phyloP scores from a whole-genome alignment of 2,797 vertebrate genomes.

The Graptemys geographica region DNA sequence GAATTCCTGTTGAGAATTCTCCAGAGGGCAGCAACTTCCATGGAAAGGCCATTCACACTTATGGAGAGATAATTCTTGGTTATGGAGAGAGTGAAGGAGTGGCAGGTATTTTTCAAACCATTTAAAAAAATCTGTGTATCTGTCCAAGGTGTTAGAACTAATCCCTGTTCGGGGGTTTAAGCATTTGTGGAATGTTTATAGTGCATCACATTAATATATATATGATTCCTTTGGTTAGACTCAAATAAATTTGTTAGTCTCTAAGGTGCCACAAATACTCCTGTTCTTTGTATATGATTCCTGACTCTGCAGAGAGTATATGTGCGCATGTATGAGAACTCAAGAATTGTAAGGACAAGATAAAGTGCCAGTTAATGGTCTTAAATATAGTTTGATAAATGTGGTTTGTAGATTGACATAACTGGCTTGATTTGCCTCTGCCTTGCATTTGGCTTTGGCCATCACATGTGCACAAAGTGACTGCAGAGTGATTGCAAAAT shows the following conservation, averaged over 20 bases:
- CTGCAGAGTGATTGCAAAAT: neutral
- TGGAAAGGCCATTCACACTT: neutral
- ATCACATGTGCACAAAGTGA: neutral
- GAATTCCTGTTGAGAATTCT: neutral
- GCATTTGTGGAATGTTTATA: neutral
- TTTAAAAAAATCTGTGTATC: conserved; percentile 18
- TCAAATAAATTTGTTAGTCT: no score
- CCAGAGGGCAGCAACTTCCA: neutral
- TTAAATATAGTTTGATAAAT: neutral
- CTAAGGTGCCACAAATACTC: no score
- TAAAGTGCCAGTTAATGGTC: neutral
- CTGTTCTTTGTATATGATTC: neutral
- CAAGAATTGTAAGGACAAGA: neutral
- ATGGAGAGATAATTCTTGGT: neutral
- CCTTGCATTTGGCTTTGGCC: neutral
- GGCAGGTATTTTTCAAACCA: neutral
- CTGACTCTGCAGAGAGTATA: neutral
- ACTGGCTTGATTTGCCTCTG: neutral
- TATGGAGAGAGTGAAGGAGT: neutral
- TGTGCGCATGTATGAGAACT: accelerated
- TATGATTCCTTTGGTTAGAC: no score
- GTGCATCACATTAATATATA: neutral
- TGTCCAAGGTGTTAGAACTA: conserved; percentile 12
- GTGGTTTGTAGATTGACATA: neutral
- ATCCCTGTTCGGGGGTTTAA: conserved; percentile 13